Percentiles rank a stretch among this genome's conserved stretches.
Conservation (phyloP, 2,888 invertebrate genomes). For the Protophormia terraenovae region DNA sequence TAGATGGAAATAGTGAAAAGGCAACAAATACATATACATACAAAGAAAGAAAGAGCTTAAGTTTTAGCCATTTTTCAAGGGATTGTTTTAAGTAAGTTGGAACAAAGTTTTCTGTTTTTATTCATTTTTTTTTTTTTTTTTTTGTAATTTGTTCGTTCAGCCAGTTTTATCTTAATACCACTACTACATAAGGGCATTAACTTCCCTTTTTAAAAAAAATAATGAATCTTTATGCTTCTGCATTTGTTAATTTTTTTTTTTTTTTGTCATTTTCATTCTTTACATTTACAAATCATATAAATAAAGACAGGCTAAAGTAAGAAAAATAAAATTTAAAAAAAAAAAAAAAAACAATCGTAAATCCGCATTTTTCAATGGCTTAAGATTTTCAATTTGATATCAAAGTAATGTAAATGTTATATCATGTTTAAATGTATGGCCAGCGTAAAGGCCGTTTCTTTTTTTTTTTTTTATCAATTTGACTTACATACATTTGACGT, state of each 20-base stretch:
- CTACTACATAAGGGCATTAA: slow-evolving; percentile 53
- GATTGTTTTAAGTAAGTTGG: slow-evolving; percentile 58
- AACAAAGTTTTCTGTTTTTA: slow-evolving; percentile 47
- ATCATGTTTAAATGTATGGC: slow-evolving; percentile 1
- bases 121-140: background rate
- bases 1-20: slow-evolving; percentile 13
- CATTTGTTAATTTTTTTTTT: slow-evolving; percentile 2
- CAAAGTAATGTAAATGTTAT: slow-evolving; percentile 34
- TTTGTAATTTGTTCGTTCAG: slow-evolving; percentile 22
- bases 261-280: background rate
- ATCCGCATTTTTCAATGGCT: slow-evolving; percentile 57
- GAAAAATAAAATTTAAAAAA: too few species aligned
- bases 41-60: slow-evolving; percentile 53
- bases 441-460: slow-evolving; percentile 1
- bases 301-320: background rate
- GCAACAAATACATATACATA: background rate
- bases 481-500: slow-evolving; percentile 49
- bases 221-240: slow-evolving; percentile 53
- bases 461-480: slow-evolving; percentile 14
- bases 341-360: slow-evolving; percentile 26
- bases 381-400: slow-evolving; percentile 61
- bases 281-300: slow-evolving; percentile 32
- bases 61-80: slow-evolving; percentile 63
- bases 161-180: slow-evolving; percentile 63
- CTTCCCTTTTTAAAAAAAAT: slow-evolving; percentile 44